These are phyloP conservation scores for Caerostris extrusa DNA, from an alignment of 1,140 invertebrate species.

Conservation along the genomic window DNA sequence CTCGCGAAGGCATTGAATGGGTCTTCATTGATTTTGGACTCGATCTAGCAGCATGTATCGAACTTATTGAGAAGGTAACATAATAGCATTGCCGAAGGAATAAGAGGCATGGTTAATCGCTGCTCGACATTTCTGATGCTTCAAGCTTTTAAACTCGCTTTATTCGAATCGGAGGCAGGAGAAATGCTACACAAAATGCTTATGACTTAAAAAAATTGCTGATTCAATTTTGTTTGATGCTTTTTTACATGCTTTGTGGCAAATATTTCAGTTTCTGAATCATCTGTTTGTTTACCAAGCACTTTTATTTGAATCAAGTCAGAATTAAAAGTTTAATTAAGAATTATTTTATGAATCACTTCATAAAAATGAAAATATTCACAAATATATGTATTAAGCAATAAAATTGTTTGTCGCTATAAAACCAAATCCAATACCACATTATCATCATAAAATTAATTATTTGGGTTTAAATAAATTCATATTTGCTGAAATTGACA, in stretches of 20 bases:
- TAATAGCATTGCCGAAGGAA: neutral
- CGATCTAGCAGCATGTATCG: constrained; percentile 92
- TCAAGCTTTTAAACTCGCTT: constrained; percentile 8
- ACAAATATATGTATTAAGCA: no score
- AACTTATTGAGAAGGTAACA: constrained; percentile 98
- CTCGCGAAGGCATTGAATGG: constrained; percentile 85
- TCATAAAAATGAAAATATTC: no score
- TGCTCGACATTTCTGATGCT: neutral
- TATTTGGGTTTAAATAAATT: no score
- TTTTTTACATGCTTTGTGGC: constrained; percentile 1
- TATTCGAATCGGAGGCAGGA: neutral
- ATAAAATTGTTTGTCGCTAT: no score
- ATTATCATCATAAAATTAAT: no score
- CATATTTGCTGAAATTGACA: no score
- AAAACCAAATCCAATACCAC: no score
- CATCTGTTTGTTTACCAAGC: no score
- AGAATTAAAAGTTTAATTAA: no score
- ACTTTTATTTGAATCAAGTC: no score
- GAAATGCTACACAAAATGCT: neutral
- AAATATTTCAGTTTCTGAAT: neutral
- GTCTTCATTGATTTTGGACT: constrained; percentile 85
- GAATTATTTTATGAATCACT: no score
- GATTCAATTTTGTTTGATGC: neutral
- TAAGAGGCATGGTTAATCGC: neutral
- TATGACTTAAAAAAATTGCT: neutral